Percentiles rank a stretch among this genome's conserved stretches.
phyloP scores from a whole-genome alignment of 2,113 vertebrate genomes.

The human (Homo sapiens) region GRCh38 chr2:172464001-172464500 shows the following conservation, averaged over 20 bases:
- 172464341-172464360: not conserved
- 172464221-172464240: not conserved
- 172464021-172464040: not conserved
- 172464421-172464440: not conserved
- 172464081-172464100: not conserved
- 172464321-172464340: not conserved
- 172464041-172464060: not conserved
- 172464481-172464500: not conserved
- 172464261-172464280: not conserved
- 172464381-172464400: not conserved
- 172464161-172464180: not conserved
- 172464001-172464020: not conserved
- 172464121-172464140: accelerated
- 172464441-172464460: not conserved
- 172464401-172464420: not conserved
- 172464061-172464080: not conserved
- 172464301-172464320: not conserved
- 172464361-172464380: not conserved
- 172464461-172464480: not conserved
- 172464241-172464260: not conserved
- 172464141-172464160: accelerated
- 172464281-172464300: not conserved
- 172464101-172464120: not conserved
- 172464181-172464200: not conserved
- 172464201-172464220: not conserved